A percentile compares a stretch with the other conserved stretches of the same genome.
phyloP scores from a whole-genome alignment of 2,888 invertebrate genomes.

The Halictus quadricinctus region DNA sequence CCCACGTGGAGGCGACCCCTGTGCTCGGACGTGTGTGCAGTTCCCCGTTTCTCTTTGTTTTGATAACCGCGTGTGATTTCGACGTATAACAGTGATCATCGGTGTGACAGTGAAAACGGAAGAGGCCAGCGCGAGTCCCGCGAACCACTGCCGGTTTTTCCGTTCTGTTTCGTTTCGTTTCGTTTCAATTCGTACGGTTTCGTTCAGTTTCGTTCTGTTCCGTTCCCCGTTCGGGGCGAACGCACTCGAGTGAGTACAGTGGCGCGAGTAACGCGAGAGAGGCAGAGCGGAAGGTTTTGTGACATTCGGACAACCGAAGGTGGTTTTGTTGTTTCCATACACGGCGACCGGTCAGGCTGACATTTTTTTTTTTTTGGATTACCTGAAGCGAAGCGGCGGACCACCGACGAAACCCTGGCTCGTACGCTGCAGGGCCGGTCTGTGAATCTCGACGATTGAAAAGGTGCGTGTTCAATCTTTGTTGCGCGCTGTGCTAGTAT shows the following conservation, averaged over 20 bases:
- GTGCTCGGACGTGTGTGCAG: constrained; percentile 29
- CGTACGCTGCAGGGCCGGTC: not conserved
- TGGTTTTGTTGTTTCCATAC: constrained; percentile 21
- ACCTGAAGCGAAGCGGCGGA: constrained; percentile 52
- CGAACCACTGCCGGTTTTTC: not conserved
- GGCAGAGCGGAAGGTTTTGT: constrained; percentile 23
- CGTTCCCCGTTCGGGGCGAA: constrained; percentile 19
- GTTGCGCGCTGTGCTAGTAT: not conserved
- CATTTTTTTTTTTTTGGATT: constrained; percentile 62
- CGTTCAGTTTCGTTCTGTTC: not conserved
- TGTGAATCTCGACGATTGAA: constrained; percentile 9
- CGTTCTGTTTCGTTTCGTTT: not conserved
- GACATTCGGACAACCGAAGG: constrained; percentile 41
- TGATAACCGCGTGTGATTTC: constrained; percentile 45
- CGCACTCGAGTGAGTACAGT: constrained; percentile 53
- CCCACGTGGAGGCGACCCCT: constrained; percentile 71
- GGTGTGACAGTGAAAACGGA: constrained; percentile 34
- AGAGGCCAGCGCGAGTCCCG: not conserved
- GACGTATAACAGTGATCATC: constrained; percentile 37
- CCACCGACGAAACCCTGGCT: not conserved
- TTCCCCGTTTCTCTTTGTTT: constrained; percentile 37
- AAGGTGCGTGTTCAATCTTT: constrained; percentile 35
- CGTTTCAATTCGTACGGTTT: not conserved
- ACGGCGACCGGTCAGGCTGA: constrained; percentile 14
- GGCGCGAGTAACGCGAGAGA: constrained; percentile 34